Conservation (phyloP, 2,888 invertebrate species). For the Branchinecta sandiegonensis region DNA sequence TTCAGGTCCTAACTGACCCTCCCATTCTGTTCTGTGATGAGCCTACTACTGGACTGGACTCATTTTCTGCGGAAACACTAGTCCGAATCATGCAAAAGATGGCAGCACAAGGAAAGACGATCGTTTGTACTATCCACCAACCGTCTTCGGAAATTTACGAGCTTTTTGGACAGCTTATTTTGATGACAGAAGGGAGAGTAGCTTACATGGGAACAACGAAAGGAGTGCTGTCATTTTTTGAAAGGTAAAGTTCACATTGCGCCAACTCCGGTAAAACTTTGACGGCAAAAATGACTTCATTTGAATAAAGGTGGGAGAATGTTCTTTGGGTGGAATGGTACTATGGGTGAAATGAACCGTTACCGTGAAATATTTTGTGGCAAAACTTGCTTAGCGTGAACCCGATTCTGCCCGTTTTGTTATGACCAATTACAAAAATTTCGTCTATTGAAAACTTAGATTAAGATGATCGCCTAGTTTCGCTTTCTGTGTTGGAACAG, state of each 20-base stretch:
- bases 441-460: too few relatives aligned
- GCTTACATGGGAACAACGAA: constrained; percentile 39
- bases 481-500: too few relatives aligned
- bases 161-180: constrained; percentile 38
- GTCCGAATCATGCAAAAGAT: constrained; percentile 35
- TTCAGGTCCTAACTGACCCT: constrained; percentile 39
- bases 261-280: too few relatives aligned
- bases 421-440: too few relatives aligned
- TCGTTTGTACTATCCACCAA: constrained; percentile 43
- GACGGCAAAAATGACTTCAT: too few relatives aligned
- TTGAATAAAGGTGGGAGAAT: too few relatives aligned
- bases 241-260: constrained; percentile 26
- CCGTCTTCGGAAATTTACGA: constrained; percentile 40
- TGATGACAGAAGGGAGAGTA: constrained; percentile 40
- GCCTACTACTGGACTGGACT: constrained; percentile 39
- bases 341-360: not conserved
- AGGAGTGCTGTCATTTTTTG: constrained; percentile 35
- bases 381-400: too few relatives aligned
- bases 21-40: constrained; percentile 41
- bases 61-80: constrained; percentile 36
- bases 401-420: too few relatives aligned
- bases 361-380: too few relatives aligned
- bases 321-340: not conserved
- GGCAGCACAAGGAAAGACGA: constrained; percentile 37
- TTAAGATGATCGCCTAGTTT: too few relatives aligned